phyloP scores from a whole-genome alignment of 2,797 vertebrate genomes.

The Phrynocephalus forsythii region DNA sequence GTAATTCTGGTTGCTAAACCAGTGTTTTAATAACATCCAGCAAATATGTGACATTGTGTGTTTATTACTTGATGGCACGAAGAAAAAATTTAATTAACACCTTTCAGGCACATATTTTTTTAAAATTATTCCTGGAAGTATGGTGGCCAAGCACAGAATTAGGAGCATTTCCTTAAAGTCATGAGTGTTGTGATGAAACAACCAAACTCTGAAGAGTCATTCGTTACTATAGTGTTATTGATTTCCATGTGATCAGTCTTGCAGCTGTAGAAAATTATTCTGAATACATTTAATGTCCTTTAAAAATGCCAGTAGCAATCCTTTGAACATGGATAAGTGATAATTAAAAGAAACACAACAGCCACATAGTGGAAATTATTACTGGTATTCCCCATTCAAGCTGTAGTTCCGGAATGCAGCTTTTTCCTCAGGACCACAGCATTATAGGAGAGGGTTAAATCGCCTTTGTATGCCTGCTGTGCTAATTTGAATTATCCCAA shows the following conservation, averaged over 20 bases:
- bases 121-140: constrained; percentile 40
- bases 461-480: background rate
- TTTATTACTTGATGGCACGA: constrained; percentile 54
- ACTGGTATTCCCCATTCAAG: background rate
- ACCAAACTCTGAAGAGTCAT: background rate
- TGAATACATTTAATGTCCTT: background rate
- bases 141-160: constrained; percentile 22
- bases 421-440: background rate
- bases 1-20: constrained; percentile 50
- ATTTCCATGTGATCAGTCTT: background rate
- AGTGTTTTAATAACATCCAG: background rate
- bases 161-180: constrained; percentile 39
- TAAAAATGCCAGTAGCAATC: background rate
- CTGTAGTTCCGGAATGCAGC: background rate
- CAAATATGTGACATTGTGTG: constrained; percentile 34
- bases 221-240: background rate
- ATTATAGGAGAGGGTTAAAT: background rate
- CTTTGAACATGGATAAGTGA: background rate
- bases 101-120: constrained; percentile 46
- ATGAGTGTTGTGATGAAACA: constrained; percentile 31
- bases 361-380: background rate
- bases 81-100: constrained; percentile 49
- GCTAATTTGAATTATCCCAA: background rate
- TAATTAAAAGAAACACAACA: background rate
- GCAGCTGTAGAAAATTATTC: background rate